phyloP scores from a whole-genome alignment of 2,113 vertebrate genomes.

The Sapajus apella region DNA sequence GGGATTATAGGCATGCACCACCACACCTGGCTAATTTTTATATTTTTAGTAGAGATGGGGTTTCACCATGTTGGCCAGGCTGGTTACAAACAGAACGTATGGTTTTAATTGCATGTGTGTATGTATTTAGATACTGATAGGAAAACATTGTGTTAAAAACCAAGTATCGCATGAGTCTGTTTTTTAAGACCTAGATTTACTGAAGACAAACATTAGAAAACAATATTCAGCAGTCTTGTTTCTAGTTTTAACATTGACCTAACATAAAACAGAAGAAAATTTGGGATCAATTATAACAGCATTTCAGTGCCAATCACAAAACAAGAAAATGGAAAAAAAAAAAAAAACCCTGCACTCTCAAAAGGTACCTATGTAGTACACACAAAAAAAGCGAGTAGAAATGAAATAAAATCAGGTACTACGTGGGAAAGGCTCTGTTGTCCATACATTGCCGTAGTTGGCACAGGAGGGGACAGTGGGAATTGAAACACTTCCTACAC shows the following conservation, averaged over 20 bases:
- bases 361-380: too few relatives aligned
- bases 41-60: too few relatives aligned
- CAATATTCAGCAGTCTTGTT: neutral
- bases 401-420: neutral
- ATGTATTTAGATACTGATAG: neutral
- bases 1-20: too few relatives aligned
- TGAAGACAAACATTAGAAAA: neutral
- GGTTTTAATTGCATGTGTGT: neutral
- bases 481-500: neutral
- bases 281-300: neutral
- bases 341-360: accelerated
- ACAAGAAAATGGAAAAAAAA: neutral
- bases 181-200: neutral
- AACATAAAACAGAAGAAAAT: neutral
- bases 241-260: neutral
- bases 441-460: neutral
- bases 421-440: neutral
- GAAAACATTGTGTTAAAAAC: neutral
- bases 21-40: too few relatives aligned
- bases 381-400: neutral
- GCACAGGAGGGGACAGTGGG: neutral
- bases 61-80: too few relatives aligned
- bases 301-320: neutral
- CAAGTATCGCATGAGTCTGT: neutral
- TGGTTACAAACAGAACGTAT: neutral